Evolutionary conservation across 2,113 vertebrate genomes (phyloP).

Genomic region (Procapra przewalskii): DNA sequence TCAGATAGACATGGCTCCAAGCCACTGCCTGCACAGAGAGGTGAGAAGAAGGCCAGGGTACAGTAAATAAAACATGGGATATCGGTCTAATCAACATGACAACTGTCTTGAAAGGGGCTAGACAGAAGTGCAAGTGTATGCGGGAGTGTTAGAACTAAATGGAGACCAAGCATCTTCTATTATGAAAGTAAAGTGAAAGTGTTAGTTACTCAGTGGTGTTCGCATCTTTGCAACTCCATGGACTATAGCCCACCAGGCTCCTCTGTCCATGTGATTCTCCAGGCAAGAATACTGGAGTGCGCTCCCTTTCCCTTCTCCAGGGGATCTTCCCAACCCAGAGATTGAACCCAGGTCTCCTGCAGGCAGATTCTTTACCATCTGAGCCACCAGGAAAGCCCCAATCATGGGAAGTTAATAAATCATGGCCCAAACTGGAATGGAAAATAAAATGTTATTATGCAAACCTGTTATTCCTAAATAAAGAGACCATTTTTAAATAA

Average conservation of each 20-base stretch:
- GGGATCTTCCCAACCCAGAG: not conserved
- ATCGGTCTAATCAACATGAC: not conserved
- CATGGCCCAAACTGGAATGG: not conserved
- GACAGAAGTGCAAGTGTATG: not conserved
- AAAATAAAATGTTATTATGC: not conserved
- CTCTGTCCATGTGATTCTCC: not conserved
- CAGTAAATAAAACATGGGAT: not conserved
- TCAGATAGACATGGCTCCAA: not conserved
- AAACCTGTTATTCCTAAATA: not conserved
- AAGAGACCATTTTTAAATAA: not conserved
- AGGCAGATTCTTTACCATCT: not conserved
- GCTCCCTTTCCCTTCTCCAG: not conserved
- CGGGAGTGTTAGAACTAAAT: not conserved
- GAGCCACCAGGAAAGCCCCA: not conserved
- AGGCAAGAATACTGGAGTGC: not conserved
- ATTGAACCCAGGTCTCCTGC: not conserved
- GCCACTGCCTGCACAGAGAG: not conserved
- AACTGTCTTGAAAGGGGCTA: not conserved
- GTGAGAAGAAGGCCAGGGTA: not conserved
- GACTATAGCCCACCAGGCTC: not conserved
- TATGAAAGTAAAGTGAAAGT: not conserved
- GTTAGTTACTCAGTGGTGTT: not conserved
- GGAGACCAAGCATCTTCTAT: not conserved
- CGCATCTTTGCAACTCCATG: not conserved
- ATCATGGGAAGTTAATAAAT: not conserved